Base-by-base conservation (phyloP, 2,113 vertebrate genomes). In the Grammomys dolichurus region DNA sequence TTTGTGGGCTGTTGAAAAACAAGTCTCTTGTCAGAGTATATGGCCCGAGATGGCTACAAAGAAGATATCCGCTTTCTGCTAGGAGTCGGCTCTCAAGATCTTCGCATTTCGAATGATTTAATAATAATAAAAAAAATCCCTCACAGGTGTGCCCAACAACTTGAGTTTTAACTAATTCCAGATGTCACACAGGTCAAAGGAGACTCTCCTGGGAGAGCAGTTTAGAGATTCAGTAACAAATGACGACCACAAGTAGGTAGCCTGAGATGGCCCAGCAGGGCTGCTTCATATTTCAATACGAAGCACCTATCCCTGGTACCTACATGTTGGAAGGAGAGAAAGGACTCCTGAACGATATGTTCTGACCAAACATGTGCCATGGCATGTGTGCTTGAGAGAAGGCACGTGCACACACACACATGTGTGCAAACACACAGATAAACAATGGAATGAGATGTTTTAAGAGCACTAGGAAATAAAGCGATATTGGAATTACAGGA, bases 171-270 rank as follows among this genome's bases (percentile, higher is more conserved):
- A 26, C 6, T 51, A 33, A 80, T 80, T 54, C 48, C 48, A 20
- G 28, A 80, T 80, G 77, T 14, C 77, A 54, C n/a, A 67, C 8
- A 75, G 75, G 51, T n/a, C 26, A 67, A 90, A 87, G 40, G 48
- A 46, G 65, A 82, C 40, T 90, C 84, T 82, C 58, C 48, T 46
- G 24, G 28, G 89, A 82, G 78, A 46, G 2, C 14, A 40, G 28
- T 51, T 82, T 28, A 81, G 91, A 92, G 73, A 60, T 56, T 76
- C 46, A 93, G 28, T 43, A 85, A 77, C 28, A 95, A 88, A 92
- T 24, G 63, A 73, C 5, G 40, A 46, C 46, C 56, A 46, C 76
- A 58, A 65, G 13, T 24, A 8, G 48, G 0, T 24, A n/a, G 46
- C 4, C 56, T 40, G 84, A 51, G 46, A 46, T 51, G 28, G 16